These are phyloP conservation scores for Mizuhopecten yessoensis DNA, from an alignment of 1,140 invertebrate genomes.

Conservation along the genomic window DNA sequence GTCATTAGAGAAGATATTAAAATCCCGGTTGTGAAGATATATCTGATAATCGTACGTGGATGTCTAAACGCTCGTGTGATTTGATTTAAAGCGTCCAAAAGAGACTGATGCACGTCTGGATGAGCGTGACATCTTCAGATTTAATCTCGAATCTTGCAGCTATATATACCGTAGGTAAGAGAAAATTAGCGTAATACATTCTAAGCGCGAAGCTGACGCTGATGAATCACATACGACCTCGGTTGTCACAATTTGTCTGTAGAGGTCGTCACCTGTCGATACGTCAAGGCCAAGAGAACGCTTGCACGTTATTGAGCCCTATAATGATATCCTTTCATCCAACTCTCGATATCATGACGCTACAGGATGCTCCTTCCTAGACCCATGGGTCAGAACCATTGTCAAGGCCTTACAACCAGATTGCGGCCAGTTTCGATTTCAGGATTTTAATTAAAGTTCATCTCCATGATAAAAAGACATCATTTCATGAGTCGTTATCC, in stretches of 20 bases:
- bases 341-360: not conserved
- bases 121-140: constrained; percentile 3
- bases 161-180: not conserved
- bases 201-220: not conserved
- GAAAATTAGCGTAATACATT: not conserved
- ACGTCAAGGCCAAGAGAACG: not conserved
- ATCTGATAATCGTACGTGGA: not conserved
- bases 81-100: not conserved
- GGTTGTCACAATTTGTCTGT: constrained; percentile 24
- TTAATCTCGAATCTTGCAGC: not conserved
- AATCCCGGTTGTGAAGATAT: not conserved
- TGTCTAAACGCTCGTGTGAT: not conserved
- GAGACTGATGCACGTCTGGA: not conserved
- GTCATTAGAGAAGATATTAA: not conserved
- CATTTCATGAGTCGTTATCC: not conserved
- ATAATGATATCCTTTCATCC: not conserved
- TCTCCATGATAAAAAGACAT: not conserved
- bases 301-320: not conserved
- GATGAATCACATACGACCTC: not conserved
- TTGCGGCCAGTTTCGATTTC: not conserved
- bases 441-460: constrained; percentile 35
- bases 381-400: not conserved
- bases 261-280: constrained; percentile 31
- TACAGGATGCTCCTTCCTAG: not conserved
- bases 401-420: not conserved